These are phyloP conservation scores for Psittacara wagleri DNA, from an alignment of 2,113 vertebrate species.

Conservation along the genomic window DNA sequence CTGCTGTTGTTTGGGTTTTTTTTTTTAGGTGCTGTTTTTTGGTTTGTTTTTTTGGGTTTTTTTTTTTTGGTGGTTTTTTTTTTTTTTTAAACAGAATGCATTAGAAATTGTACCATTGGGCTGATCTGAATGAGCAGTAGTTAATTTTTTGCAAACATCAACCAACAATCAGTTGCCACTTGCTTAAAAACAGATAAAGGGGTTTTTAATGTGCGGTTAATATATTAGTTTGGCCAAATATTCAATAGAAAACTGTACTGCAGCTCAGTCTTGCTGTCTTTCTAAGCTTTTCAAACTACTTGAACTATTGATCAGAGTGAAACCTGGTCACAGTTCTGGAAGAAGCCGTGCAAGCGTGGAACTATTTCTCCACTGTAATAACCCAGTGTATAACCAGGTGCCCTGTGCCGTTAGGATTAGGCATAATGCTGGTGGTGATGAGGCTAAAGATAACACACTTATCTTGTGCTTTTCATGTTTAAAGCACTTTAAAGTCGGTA, in stretches of 20 bases:
- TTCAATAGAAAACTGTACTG: not conserved
- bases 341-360: not conserved
- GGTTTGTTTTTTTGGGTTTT: too few relatives aligned
- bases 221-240: not conserved
- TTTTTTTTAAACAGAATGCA: not conserved
- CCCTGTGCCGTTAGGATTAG: not conserved
- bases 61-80: not conserved
- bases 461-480: not conserved
- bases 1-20: not conserved
- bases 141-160: not conserved
- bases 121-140: not conserved
- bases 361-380: not conserved
- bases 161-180: not conserved
- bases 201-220: not conserved
- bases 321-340: not conserved
- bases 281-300: not conserved
- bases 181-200: not conserved
- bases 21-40: not conserved
- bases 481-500: not conserved
- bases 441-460: not conserved
- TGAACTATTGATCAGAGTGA: not conserved
- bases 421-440: not conserved
- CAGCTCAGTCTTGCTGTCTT: not conserved
- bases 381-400: not conserved
- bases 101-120: not conserved